Conservation (phyloP, 2,113 vertebrate species). For the Eira barbara region DNA sequence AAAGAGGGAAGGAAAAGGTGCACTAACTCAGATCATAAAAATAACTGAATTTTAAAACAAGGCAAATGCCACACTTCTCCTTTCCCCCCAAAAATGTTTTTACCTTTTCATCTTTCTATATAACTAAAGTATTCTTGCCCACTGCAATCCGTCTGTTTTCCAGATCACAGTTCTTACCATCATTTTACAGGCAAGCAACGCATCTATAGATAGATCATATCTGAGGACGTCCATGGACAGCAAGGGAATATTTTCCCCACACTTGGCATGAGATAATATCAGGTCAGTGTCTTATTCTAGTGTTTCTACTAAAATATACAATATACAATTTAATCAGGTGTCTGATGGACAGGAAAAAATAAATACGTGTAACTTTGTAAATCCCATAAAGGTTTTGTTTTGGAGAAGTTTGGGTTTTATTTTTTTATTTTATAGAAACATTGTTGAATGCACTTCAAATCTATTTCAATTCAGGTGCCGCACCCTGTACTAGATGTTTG, state of each 20-base stretch:
- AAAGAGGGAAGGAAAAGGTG: background rate
- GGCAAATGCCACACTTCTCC: background rate
- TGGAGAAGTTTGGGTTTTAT: background rate
- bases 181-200: background rate
- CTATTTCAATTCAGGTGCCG: conserved; percentile 15
- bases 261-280: background rate
- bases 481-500: background rate
- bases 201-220: background rate
- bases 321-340: background rate
- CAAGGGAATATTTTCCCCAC: background rate
- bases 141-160: background rate
- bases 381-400: background rate
- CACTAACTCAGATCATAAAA: background rate
- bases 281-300: conserved; percentile 10
- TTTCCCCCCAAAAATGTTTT: background rate
- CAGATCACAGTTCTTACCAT: background rate
- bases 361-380: background rate
- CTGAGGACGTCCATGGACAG: background rate
- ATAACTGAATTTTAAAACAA: background rate
- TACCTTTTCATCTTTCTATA: background rate
- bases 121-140: background rate
- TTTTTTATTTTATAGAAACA: conserved; percentile 6
- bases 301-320: background rate
- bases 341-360: background rate
- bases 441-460: background rate